phyloP scores from a whole-genome alignment of 64 coral and sea anemone species.

The Dendronephthya gigantea region DNA sequence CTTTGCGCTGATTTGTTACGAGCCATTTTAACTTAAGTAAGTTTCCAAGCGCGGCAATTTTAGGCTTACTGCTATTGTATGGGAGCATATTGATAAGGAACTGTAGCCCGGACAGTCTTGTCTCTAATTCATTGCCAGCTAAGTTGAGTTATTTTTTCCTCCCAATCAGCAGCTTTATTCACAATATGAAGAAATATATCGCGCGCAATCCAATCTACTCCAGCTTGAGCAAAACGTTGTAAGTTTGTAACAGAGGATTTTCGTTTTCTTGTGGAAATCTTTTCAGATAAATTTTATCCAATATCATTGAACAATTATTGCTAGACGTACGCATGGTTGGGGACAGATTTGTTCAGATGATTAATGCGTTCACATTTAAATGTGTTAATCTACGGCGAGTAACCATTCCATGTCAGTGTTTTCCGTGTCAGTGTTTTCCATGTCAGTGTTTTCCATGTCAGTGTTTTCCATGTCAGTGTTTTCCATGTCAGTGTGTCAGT shows the following conservation, averaged over 20 bases:
- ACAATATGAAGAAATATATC: neutral
- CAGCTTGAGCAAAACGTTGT: neutral
- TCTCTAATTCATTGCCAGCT: neutral
- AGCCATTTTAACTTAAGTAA: slow-evolving; percentile 21
- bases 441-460: no score
- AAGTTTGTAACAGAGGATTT: neutral
- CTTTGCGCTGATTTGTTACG: slow-evolving; percentile 11
- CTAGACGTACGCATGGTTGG: no score
- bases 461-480: no score
- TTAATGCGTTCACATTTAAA: no score
- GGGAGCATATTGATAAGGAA: slow-evolving; percentile 16
- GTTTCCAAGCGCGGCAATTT: neutral
- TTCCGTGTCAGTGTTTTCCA: no score
- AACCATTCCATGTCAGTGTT: no score
- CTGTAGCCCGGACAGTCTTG: slow-evolving; percentile 21
- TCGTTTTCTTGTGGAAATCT: neutral
- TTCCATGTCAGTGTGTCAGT: no score
- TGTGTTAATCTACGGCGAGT: no score
- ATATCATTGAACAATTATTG: no score
- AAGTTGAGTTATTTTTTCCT: neutral
- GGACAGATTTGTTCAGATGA: no score
- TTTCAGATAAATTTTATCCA: no score
- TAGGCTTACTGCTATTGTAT: slow-evolving; percentile 11
- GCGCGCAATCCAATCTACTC: neutral
- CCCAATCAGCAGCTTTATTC: neutral